Evolutionary conservation across 1,140 invertebrate genomes (phyloP), one percentile per base, ranked within the genome.

Genomic region (Bombus pyrosoma): DNA sequence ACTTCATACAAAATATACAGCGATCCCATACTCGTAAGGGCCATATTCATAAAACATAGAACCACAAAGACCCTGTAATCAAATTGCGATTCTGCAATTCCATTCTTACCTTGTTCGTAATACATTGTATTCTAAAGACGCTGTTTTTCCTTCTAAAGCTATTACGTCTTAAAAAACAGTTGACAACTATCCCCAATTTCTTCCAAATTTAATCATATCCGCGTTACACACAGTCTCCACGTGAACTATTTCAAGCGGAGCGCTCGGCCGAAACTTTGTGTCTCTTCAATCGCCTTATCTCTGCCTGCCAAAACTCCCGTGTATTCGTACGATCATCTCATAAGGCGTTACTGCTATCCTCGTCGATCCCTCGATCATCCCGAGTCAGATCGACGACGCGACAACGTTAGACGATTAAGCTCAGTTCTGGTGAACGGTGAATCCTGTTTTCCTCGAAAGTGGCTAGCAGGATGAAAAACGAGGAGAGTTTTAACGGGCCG

Each of bases 401-500:
- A 87, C 89, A 85, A 81, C 75, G 86, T 89, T 85, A 85, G 87
- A 87, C 81, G 88, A 87, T 87, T 89, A 90, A 89, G 81, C 85
- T 75, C 68, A 68, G 39, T 75, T 68, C 75, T 75, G 72, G 66
- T 59, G 41, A 62, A 41, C 59, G 47, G 43, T 34, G 80, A 87
- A 89, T 87, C 73, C 82, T 69, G 87, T 85, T 75, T 81, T 69
- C 64, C 72, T 59, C 34, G 39, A 76, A 82, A 86, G 85, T 57
- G 81, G 73, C 66, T 22, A 22, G 77, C 32, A 39, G 41, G 72
- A 75, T 66, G 66, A 53, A 69, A 53, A 47, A 83, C 75, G 69
- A 68, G 78, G 59, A 71, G 47, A 78, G 91, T 91, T 93, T 94
- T 93, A 93, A 94, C 91, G 91, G 90, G 82, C 84, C 92, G 92